Percentiles rank a stretch among this genome's conserved stretches.
These are phyloP conservation scores for Apostichopus japonicus DNA, from an alignment of 35 echinoderm and acorn worm species.

Conservation along the genomic window DNA sequence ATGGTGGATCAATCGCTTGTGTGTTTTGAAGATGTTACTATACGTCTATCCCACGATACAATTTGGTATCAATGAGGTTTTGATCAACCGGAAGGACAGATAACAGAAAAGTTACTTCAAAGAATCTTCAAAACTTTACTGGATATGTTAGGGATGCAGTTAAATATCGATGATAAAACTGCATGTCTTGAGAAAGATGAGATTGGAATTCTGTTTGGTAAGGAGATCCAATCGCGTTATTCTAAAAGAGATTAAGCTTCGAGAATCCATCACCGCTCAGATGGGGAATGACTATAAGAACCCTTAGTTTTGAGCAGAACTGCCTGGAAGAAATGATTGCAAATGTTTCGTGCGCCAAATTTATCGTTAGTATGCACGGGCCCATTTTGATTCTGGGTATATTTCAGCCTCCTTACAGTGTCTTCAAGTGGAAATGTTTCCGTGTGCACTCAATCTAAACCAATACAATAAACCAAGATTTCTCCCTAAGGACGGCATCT, in stretches of 20 bases:
- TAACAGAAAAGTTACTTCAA: constrained; percentile 45
- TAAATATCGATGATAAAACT: constrained; percentile 9
- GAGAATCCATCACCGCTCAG: constrained; percentile 24
- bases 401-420: constrained; percentile 62
- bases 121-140: constrained; percentile 62
- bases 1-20: constrained; percentile 5
- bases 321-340: constrained; percentile 50
- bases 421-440: constrained; percentile 82
- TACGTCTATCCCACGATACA: constrained; percentile 68
- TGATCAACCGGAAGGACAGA: constrained; percentile 60
- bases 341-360: constrained; percentile 44
- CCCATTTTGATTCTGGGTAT: constrained; percentile 68
- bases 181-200: neutral
- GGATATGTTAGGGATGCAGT: constrained; percentile 44
- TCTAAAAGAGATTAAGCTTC: constrained; percentile 72
- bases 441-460: constrained; percentile 79
- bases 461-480: too few species aligned
- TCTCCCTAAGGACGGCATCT: too few species aligned
- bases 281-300: constrained; percentile 45
- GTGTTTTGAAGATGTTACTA: constrained; percentile 76
- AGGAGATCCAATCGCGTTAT: constrained; percentile 70
- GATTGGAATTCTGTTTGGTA: constrained; percentile 51
- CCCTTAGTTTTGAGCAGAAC: constrained; percentile 59
- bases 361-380: constrained; percentile 74
- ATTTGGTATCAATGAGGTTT: constrained; percentile 96